phyloP scores from a whole-genome alignment of 2,113 vertebrate genomes.

The Rattus rattus region DNA sequence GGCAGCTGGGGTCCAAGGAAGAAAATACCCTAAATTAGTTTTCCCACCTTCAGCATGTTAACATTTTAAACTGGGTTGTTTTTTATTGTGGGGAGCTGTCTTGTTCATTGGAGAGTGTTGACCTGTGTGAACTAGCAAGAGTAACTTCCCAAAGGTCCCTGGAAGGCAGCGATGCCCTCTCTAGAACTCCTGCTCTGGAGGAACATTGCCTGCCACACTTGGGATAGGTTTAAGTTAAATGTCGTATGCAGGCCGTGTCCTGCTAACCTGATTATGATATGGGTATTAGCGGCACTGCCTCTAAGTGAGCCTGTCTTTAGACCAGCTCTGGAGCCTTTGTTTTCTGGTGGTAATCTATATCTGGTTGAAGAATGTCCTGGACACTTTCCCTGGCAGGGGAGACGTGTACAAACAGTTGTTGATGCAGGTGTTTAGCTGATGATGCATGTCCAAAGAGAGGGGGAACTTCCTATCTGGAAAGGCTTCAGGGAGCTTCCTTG shows the following conservation, averaged over 20 bases:
- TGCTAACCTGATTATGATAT: conserved; percentile 56
- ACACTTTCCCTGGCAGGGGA: conserved; percentile 46
- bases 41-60: background rate
- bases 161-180: conserved; percentile 11
- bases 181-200: conserved; percentile 31
- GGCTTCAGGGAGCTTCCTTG: conserved; percentile 59
- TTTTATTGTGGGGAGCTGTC: background rate
- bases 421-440: conserved; percentile 65
- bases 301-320: conserved; percentile 41
- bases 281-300: conserved; percentile 10
- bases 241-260: background rate
- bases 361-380: background rate
- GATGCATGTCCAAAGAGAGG: conserved; percentile 65
- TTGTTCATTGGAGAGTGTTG: conserved; percentile 6
- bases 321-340: conserved; percentile 27
- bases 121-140: background rate
- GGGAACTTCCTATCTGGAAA: conserved; percentile 69
- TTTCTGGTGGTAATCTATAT: conserved; percentile 45
- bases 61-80: background rate
- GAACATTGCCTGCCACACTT: conserved; percentile 28
- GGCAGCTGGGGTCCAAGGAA: background rate
- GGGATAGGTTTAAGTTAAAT: conserved; percentile 51
- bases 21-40: background rate
- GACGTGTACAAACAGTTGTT: background rate
- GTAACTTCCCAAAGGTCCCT: background rate